Percentiles rank a stretch among this genome's conserved stretches.
Evolutionary conservation across 2,888 invertebrate species (phyloP).

Genomic region (Amiota mariae): DNA sequence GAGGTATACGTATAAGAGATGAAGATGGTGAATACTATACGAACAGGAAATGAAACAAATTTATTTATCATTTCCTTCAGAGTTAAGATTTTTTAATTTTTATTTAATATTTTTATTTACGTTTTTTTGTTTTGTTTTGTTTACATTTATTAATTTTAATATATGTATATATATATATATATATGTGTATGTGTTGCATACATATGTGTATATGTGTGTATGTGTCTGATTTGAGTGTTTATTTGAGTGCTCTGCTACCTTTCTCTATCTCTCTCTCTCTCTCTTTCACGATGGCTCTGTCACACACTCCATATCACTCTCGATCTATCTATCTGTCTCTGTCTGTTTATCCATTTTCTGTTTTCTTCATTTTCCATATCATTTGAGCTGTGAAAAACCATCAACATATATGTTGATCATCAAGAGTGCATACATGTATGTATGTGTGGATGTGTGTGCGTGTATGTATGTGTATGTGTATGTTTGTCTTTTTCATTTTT

Average conservation of each 20-base stretch:
- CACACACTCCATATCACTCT: too few relatives aligned
- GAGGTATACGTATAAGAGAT: too few relatives aligned
- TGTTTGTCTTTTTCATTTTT: slow-evolving; percentile 26
- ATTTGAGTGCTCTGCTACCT: too few relatives aligned
- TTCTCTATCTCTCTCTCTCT: background rate
- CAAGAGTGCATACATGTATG: background rate
- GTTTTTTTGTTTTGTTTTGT: slow-evolving; percentile 34
- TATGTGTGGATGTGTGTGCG: background rate
- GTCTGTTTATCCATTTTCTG: background rate
- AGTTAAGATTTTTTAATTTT: too few relatives aligned
- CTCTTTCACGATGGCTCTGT: background rate
- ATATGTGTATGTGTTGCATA: slow-evolving; percentile 42
- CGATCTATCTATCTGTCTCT: too few relatives aligned
- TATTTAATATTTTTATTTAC: slow-evolving; percentile 48
- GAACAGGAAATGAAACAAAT: too few relatives aligned
- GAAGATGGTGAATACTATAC: too few relatives aligned
- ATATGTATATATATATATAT: slow-evolving; percentile 33
- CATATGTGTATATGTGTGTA: too few relatives aligned
- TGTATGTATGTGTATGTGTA: background rate
- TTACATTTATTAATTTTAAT: slow-evolving; percentile 29
- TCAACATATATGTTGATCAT: background rate
- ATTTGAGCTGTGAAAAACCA: too few relatives aligned
- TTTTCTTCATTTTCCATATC: background rate
- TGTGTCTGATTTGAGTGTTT: too few relatives aligned
- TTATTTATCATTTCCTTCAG: too few relatives aligned